phyloP scores from a whole-genome alignment of 2,797 vertebrate genomes.

The Monodelphis domestica region DNA sequence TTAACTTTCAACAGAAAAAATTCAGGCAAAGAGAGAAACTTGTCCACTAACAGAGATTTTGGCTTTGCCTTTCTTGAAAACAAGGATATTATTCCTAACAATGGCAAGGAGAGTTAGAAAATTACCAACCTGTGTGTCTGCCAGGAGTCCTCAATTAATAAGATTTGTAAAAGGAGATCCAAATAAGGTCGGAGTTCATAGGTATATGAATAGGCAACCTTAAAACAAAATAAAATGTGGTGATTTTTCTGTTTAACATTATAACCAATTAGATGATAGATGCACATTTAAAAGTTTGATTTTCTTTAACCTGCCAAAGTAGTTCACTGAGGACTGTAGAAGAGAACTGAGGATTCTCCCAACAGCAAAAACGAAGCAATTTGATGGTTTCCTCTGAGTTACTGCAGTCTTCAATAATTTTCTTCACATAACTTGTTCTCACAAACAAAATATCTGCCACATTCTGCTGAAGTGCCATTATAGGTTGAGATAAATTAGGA shows the following conservation, averaged over 20 bases:
- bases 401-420: slow-evolving; percentile 99
- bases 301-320: slow-evolving; percentile 97
- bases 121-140: slow-evolving; percentile 96
- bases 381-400: slow-evolving; percentile 99
- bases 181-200: slow-evolving; percentile 99
- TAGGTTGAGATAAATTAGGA: slow-evolving; percentile 95
- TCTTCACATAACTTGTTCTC: slow-evolving; percentile 99
- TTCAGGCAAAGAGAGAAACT: not conserved
- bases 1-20: slow-evolving; percentile 16
- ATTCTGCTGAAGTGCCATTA: slow-evolving; percentile 98
- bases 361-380: slow-evolving; percentile 98
- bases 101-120: slow-evolving; percentile 20
- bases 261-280: slow-evolving; percentile 12
- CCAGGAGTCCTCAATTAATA: slow-evolving; percentile 99
- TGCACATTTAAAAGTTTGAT: slow-evolving; percentile 46
- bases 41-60: slow-evolving; percentile 6
- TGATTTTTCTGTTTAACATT: slow-evolving; percentile 47
- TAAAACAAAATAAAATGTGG: slow-evolving; percentile 60
- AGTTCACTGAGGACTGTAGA: slow-evolving; percentile 99
- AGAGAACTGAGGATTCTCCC: slow-evolving; percentile 99
- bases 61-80: slow-evolving; percentile 30
- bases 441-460: slow-evolving; percentile 99
- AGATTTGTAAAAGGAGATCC: slow-evolving; percentile 98
- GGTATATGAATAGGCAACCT: slow-evolving; percentile 99
- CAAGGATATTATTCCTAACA: slow-evolving; percentile 3